phyloP scores from a whole-genome alignment of 2,113 vertebrate species.

The Aphelocoma coerulescens region DNA sequence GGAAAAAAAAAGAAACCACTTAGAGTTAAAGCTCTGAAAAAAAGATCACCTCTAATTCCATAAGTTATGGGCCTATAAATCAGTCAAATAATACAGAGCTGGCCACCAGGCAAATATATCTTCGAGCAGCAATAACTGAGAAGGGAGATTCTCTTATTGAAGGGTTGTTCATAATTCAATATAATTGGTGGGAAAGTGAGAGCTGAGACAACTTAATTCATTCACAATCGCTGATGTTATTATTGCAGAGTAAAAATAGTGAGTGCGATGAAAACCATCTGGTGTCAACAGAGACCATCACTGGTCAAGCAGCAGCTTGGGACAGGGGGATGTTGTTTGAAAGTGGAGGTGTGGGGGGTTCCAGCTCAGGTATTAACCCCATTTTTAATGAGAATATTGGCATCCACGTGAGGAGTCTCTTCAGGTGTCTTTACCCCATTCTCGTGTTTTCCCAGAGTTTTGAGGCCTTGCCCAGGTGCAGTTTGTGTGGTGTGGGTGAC shows the following conservation, averaged over 20 bases:
- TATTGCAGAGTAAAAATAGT: neutral
- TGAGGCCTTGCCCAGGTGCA: neutral
- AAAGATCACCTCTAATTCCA: slow-evolving; percentile 30
- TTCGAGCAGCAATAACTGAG: neutral
- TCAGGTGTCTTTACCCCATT: neutral
- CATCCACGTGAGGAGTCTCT: accelerated
- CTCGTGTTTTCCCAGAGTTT: neutral
- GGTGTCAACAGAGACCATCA: neutral
- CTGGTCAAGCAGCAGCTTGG: slow-evolving; percentile 13
- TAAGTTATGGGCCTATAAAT: slow-evolving; percentile 63
- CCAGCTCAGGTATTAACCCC: neutral
- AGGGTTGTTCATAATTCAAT: slow-evolving; percentile 47
- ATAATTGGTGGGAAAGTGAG: slow-evolving; percentile 52
- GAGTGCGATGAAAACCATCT: slow-evolving; percentile 44
- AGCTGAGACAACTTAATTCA: slow-evolving; percentile 42
- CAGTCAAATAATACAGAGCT: neutral
- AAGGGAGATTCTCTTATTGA: slow-evolving; percentile 6
- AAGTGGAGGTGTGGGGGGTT: neutral
- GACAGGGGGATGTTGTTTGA: neutral
- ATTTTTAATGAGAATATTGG: neutral
- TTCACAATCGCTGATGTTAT: slow-evolving; percentile 13
- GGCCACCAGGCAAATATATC: slow-evolving; percentile 46
- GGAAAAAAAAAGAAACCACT: neutral
- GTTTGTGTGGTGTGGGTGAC: accelerated
- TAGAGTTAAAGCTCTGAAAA: slow-evolving; percentile 37